phyloP scores from a whole-genome alignment of 2,113 vertebrate species.

The Eonycteris spelaea region DNA sequence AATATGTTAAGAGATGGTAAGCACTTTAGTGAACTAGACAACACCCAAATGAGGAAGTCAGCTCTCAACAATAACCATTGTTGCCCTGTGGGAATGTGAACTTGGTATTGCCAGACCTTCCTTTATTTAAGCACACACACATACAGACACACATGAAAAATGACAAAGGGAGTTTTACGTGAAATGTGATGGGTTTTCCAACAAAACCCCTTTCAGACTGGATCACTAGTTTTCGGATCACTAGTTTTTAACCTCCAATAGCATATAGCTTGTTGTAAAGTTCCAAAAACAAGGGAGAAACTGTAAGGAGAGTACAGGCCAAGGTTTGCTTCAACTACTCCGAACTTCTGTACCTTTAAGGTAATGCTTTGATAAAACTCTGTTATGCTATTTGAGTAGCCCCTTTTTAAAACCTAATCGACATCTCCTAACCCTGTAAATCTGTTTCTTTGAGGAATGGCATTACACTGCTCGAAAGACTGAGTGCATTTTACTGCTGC shows the following conservation, averaged over 20 bases:
- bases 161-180: not conserved
- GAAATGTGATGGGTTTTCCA: not conserved
- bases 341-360: not conserved
- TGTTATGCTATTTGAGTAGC: not conserved
- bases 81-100: not conserved
- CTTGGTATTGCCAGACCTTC: not conserved
- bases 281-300: not conserved
- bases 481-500: slow-evolving; percentile 41
- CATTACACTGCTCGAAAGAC: slow-evolving; percentile 45
- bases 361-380: not conserved
- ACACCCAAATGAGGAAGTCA: not conserved
- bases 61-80: not conserved
- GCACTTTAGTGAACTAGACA: not conserved
- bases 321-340: not conserved
- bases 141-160: not conserved
- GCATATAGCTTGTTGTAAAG: not conserved
- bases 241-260: not conserved
- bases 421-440: slow-evolving; percentile 37
- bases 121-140: too few relatives aligned
- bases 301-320: not conserved
- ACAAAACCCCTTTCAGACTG: not conserved
- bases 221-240: not conserved
- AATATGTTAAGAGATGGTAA: not conserved
- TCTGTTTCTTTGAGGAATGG: slow-evolving; percentile 27
- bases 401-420: slow-evolving; percentile 20